phyloP scores from a whole-genome alignment of 2,113 vertebrate species.

The Heptranchias perlo region DNA sequence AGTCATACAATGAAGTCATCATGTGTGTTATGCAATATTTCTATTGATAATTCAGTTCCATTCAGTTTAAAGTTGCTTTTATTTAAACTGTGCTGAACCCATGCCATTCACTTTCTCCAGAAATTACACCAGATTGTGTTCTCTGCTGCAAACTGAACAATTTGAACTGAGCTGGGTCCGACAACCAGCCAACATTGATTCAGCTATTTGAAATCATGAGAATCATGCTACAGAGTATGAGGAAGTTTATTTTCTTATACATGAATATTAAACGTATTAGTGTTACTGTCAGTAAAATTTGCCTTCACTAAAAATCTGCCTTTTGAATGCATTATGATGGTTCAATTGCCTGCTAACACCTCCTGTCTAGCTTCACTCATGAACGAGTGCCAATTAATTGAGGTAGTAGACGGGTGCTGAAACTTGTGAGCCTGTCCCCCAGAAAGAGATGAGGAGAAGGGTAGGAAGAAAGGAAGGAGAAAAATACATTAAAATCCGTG shows the following conservation, averaged over 20 bases:
- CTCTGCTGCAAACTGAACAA: background rate
- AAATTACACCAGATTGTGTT: background rate
- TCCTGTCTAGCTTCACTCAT: background rate
- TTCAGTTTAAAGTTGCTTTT: background rate
- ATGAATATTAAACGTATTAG: background rate
- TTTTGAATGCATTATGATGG: background rate
- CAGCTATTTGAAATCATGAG: background rate
- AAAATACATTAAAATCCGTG: too few species aligned
- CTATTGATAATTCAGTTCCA: background rate
- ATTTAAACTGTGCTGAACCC: background rate
- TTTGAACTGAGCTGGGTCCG: background rate
- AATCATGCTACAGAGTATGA: background rate
- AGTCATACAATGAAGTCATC: background rate
- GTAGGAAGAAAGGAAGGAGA: too few species aligned
- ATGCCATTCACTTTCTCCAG: background rate
- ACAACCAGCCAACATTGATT: background rate
- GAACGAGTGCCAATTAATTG: background rate
- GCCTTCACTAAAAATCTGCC: background rate
- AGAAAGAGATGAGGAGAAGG: background rate
- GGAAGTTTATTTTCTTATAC: background rate
- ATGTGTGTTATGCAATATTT: background rate
- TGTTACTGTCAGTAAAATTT: background rate
- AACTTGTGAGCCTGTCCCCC: background rate
- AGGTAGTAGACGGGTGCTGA: background rate
- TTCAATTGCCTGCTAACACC: background rate